Conservation (phyloP, 2,797 vertebrate species). For the Anguilla pacifica region DNA sequence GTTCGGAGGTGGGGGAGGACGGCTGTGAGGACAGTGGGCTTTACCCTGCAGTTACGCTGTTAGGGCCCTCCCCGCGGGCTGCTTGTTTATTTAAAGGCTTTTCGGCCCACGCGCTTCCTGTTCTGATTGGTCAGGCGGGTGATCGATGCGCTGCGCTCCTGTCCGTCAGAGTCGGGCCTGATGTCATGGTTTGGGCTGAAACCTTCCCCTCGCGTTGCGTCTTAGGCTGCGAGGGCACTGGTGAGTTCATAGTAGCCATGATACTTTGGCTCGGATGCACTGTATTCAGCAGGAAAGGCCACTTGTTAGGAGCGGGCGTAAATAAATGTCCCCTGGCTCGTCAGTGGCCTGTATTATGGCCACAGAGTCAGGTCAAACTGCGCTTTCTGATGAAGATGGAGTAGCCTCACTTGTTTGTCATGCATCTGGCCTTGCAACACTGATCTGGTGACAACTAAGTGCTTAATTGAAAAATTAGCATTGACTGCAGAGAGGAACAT, state of each 20-base stretch:
- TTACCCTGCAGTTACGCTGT: constrained; percentile 45
- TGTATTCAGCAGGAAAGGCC: background rate
- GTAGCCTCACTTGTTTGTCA: background rate
- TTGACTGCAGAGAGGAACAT: background rate
- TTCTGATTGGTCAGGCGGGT: constrained; percentile 1
- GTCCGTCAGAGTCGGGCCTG: background rate
- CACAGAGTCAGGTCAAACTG: background rate
- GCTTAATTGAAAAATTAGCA: background rate
- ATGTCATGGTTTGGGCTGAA: background rate
- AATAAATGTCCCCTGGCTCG: background rate
- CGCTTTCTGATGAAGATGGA: background rate
- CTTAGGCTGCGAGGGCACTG: background rate
- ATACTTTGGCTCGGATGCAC: background rate
- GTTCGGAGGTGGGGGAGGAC: constrained; percentile 39
- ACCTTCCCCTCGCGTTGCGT: background rate
- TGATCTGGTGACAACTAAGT: background rate
- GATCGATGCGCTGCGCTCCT: background rate
- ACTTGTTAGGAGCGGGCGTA: background rate
- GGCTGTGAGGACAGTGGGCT: constrained; percentile 45
- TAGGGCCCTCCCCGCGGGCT: background rate
- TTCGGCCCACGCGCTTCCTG: background rate
- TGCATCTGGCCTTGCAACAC: background rate
- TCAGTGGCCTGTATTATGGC: background rate
- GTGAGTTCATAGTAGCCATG: background rate
- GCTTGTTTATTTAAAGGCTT: constrained; percentile 1